A percentile compares a stretch with the other conserved stretches of the same genome.
These are phyloP conservation scores for Procavia capensis DNA, from an alignment of 2,113 vertebrate genomes.

Conservation along the genomic window DNA sequence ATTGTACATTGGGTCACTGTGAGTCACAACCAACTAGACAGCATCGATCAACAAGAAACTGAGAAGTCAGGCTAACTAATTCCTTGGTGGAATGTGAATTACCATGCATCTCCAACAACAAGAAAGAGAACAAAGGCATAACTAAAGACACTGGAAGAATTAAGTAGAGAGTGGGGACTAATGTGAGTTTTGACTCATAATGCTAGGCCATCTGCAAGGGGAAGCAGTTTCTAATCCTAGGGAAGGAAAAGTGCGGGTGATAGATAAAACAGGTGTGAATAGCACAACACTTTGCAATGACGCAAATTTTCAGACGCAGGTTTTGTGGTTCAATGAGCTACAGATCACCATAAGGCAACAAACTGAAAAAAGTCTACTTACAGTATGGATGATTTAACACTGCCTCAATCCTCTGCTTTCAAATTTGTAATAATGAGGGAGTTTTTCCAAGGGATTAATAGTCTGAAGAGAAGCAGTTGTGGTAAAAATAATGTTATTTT, in stretches of 20 bases:
- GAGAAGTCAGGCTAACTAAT: background rate
- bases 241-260: background rate
- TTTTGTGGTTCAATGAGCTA: background rate
- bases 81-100: background rate
- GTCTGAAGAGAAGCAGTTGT: background rate
- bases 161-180: background rate
- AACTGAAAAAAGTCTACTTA: background rate
- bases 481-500: background rate
- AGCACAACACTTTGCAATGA: background rate
- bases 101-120: background rate
- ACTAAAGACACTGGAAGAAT: background rate
- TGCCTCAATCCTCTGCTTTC: background rate
- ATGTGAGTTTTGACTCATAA: background rate
- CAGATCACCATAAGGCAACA: background rate
- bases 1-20: too few relatives aligned
- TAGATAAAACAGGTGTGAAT: background rate
- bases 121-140: background rate
- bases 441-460: background rate
- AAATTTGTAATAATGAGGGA: background rate
- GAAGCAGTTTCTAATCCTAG: background rate
- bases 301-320: background rate
- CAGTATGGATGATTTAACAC: background rate
- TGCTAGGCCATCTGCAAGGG: background rate
- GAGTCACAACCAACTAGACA: too few relatives aligned
- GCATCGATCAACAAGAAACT: too few relatives aligned